Conservation (phyloP, 2,797 vertebrate species). For the Callimico goeldii region DNA sequence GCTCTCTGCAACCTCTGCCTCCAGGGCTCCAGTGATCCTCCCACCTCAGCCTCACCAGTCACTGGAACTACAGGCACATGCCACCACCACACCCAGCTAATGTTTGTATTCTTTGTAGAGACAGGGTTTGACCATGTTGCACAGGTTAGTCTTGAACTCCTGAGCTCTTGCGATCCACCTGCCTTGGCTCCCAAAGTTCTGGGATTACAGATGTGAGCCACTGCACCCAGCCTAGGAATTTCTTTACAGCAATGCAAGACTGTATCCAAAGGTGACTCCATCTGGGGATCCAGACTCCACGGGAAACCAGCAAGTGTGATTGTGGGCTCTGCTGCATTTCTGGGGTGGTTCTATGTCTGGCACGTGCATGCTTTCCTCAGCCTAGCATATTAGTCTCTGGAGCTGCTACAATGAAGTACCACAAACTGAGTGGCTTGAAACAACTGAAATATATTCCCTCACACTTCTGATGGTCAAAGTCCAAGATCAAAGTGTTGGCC, state of each 20-base stretch:
- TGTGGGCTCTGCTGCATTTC: neutral
- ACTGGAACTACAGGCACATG: neutral
- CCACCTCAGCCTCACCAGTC: neutral
- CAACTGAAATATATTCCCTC: neutral
- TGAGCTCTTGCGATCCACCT: neutral
- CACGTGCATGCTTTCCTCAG: fast-evolving
- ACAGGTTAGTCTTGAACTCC: neutral
- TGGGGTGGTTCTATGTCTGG: neutral
- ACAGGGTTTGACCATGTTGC: neutral
- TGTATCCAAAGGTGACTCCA: neutral
- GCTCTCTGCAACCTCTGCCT: neutral
- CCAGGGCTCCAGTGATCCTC: neutral
- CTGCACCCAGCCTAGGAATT: neutral
- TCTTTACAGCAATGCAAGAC: neutral
- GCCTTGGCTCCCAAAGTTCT: neutral
- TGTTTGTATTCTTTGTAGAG: neutral
- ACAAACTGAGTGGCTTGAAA: neutral
- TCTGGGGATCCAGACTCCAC: neutral
- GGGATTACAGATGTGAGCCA: neutral
- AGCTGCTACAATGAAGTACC: neutral
- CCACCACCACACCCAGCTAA: neutral
- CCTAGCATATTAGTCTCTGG: fast-evolving
- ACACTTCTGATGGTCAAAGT: neutral
- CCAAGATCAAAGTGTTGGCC: neutral
- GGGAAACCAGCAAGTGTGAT: neutral